These are phyloP conservation scores for Mustela nigripes DNA, from an alignment of 2,113 vertebrate genomes.

Conservation along the genomic window DNA sequence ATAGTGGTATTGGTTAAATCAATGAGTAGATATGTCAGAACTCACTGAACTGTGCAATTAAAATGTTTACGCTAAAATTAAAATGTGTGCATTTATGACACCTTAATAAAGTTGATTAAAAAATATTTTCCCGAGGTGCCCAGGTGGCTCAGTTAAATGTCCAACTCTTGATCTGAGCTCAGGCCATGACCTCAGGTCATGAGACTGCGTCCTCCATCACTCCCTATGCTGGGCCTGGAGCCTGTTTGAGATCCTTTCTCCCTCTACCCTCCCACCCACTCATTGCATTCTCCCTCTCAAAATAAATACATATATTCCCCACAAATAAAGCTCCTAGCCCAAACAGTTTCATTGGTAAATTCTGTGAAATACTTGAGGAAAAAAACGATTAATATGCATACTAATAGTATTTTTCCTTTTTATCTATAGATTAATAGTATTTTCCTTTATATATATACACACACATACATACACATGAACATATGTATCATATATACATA, in stretches of 20 bases:
- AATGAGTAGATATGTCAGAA: background rate
- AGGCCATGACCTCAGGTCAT: background rate
- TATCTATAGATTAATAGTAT: no score
- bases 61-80: background rate
- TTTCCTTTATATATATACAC: no score
- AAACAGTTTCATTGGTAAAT: background rate
- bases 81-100: background rate
- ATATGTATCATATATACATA: background rate
- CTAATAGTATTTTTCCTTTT: no score
- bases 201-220: background rate
- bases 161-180: background rate
- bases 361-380: background rate
- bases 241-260: background rate
- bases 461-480: background rate
- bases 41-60: background rate
- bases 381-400: background rate
- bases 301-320: background rate
- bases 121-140: background rate
- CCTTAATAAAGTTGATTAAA: background rate
- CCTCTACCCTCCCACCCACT: background rate
- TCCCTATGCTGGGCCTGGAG: background rate
- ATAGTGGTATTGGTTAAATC: background rate
- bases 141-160: background rate
- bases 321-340: background rate
- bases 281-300: background rate